Base-by-base conservation (phyloP, 2,888 invertebrate species). In the Epistrophella euchroma region DNA sequence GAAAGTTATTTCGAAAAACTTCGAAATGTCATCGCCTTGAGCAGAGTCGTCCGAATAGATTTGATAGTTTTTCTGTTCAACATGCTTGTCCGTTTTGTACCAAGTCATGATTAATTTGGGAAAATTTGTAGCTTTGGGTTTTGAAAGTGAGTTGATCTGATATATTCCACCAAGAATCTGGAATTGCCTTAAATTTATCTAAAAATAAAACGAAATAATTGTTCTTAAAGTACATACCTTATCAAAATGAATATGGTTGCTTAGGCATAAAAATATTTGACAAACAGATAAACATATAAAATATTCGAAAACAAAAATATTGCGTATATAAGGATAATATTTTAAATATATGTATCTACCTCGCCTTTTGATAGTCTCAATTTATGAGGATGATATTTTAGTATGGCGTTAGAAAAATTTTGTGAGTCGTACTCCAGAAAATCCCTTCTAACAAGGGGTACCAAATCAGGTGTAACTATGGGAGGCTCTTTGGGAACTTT, bases 131-230 rank as follows among this genome's bases (percentile, higher is more conserved):
- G 89, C 89, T 0, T 40, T 32, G 2, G 90, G 90, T 13, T 90
- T 91, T 0, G 86, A 83, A 3, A 92, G 89, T 73, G 90, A 89
- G 64, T 90, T 81, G 0, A 92, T 66, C 19, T 90, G 90, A 87
- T 91, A 92, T 0, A 92, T 62, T 0, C 92, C 92, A 6, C 92
- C 92, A 45, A 91, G 79, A 35, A 92, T 88, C 0, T 90, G 87
- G 47, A 88, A 88, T 62, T 91, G 82, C 11, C 90, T 88, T 2
- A 92, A 79, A 84, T 92, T 92, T 0, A 92, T 89, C 92, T 92
- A 11, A 28, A 81, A 70, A n/a, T 25, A 50, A 11, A 45, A 75
- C 15, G 4, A 32, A 15, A 9, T 45, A 0, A 25, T 43, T 4
- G 25, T 22, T 56, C 13, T 4, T 37, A 13, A 15, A 40, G 35